Evolutionary conservation across 1,140 invertebrate species (phyloP).

Genomic region (Gyrodactylus salaris): DNA sequence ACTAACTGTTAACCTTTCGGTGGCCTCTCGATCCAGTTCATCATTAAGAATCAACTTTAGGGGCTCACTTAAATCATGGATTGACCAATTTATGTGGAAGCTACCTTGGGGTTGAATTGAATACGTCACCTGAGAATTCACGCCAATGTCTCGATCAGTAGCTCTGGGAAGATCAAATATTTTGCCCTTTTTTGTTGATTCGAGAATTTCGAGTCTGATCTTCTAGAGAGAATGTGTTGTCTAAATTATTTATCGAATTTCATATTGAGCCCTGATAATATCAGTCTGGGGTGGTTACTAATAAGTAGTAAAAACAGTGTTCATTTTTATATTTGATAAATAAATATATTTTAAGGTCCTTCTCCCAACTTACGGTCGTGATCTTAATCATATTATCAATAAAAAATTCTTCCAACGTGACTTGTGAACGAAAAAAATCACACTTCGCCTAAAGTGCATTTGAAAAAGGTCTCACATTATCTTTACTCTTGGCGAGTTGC

Average conservation of each 20-base stretch:
- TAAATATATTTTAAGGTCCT: too few relatives aligned
- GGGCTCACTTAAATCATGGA: neutral
- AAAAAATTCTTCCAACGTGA: too few relatives aligned
- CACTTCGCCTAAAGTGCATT: too few relatives aligned
- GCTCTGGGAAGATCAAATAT: neutral
- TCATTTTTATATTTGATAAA: too few relatives aligned
- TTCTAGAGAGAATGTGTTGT: too few relatives aligned
- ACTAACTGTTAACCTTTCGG: neutral
- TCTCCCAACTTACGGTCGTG: too few relatives aligned
- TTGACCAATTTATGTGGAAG: neutral
- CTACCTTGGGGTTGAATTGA: neutral
- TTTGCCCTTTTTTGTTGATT: neutral
- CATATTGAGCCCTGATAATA: too few relatives aligned
- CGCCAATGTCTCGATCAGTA: neutral
- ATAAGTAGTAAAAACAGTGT: too few relatives aligned
- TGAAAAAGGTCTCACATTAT: neutral
- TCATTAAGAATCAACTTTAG: neutral
- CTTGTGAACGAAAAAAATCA: too few relatives aligned
- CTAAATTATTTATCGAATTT: too few relatives aligned
- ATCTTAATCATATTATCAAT: too few relatives aligned
- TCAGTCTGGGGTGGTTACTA: too few relatives aligned
- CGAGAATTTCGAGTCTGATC: neutral
- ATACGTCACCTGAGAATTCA: neutral
- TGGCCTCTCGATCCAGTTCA: neutral
- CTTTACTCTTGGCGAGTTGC: neutral